phyloP scores from a whole-genome alignment of 92 coral and sea anemone genomes.

The Galaxea fascicularis region DNA sequence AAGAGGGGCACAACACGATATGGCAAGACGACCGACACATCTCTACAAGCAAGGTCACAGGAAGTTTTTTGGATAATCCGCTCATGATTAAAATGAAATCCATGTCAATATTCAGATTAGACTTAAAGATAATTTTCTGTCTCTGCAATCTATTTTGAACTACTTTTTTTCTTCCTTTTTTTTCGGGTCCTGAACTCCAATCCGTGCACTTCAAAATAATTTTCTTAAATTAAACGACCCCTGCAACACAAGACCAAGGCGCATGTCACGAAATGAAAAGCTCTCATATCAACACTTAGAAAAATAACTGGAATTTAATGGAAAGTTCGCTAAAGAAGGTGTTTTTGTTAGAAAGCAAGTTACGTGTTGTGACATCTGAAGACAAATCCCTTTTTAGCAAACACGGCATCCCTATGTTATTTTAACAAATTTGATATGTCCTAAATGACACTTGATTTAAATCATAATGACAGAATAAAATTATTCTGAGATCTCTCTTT shows the following conservation, averaged over 20 bases:
- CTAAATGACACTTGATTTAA: neutral
- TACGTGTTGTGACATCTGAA: neutral
- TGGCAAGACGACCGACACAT: too few relatives aligned
- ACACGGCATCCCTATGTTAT: neutral
- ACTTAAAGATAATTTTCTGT: too few relatives aligned
- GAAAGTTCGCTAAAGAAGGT: neutral
- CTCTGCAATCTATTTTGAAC: too few relatives aligned
- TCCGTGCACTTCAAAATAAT: too few relatives aligned
- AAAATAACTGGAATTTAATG: neutral
- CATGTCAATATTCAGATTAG: too few relatives aligned
- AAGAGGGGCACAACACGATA: too few relatives aligned
- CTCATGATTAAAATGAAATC: too few relatives aligned
- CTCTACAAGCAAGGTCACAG: too few relatives aligned
- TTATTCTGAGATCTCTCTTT: neutral
- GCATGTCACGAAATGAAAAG: neutral
- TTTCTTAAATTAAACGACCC: too few relatives aligned
- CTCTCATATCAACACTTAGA: neutral
- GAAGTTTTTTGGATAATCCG: too few relatives aligned
- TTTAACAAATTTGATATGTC: neutral
- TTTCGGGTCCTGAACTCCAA: too few relatives aligned
- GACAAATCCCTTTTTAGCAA: neutral
- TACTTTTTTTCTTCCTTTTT: too few relatives aligned
- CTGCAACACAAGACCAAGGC: neutral
- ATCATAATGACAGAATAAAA: neutral
- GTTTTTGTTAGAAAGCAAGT: slow-evolving; percentile 2